Conservation (phyloP, 1,140 invertebrate genomes). For the Bombus confusus region DNA sequence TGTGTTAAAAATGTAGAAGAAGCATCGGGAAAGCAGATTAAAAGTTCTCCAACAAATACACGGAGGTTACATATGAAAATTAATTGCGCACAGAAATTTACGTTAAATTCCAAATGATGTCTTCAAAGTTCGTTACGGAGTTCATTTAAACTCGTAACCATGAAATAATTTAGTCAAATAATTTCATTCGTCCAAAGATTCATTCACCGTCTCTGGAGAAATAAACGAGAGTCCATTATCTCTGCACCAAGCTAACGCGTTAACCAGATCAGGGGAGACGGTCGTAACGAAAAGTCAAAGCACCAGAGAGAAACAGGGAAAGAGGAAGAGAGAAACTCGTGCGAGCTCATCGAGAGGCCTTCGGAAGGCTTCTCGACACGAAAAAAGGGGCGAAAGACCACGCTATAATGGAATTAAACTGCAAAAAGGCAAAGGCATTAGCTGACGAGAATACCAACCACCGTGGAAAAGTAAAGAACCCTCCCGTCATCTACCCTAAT, state of each 20-base stretch:
- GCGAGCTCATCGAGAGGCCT: not conserved
- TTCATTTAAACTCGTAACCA: not conserved
- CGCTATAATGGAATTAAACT: constrained; percentile 13
- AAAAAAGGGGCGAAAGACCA: not conserved
- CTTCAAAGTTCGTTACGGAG: not conserved
- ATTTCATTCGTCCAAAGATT: constrained; percentile 3
- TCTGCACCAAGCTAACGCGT: not conserved
- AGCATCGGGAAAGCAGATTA: not conserved
- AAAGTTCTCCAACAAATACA: not conserved
- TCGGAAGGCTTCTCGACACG: not conserved
- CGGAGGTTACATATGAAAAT: not conserved
- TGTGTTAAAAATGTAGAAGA: too few species aligned
- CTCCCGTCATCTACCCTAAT: not conserved
- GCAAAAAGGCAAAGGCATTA: not conserved
- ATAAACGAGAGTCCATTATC: not conserved
- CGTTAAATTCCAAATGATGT: not conserved
- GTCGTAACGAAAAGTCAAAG: not conserved
- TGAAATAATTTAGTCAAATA: not conserved
- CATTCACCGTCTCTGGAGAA: too few species aligned
- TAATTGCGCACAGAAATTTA: not conserved
- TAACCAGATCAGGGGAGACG: not conserved
- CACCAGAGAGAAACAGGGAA: not conserved
- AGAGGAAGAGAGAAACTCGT: not conserved
- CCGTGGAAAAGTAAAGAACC: not conserved
- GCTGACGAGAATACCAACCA: not conserved